Percentiles rank a stretch among this genome's conserved stretches.
phyloP scores from a whole-genome alignment of 2,797 vertebrate genomes.

The Anguilla obscura region DNA sequence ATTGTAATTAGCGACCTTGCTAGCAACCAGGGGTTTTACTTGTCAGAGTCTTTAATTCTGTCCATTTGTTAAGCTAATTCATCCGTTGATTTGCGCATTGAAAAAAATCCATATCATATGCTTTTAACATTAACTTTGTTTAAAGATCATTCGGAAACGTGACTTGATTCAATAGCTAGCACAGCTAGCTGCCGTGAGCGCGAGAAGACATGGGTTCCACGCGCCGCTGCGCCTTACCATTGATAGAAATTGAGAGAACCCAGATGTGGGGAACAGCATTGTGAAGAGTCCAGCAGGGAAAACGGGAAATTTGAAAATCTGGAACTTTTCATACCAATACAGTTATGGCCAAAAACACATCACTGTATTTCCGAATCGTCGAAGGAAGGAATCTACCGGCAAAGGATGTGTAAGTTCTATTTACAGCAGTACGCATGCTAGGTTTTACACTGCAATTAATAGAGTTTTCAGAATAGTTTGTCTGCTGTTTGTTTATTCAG shows the following conservation, averaged over 20 bases:
- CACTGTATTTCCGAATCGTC: conserved; percentile 86
- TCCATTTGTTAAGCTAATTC: neutral
- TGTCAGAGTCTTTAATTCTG: neutral
- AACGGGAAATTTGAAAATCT: conserved; percentile 48
- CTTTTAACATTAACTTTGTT: neutral
- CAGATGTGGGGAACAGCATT: conserved; percentile 4
- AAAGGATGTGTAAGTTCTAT: conserved; percentile 86
- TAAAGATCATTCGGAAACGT: neutral
- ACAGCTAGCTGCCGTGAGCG: neutral
- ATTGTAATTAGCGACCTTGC: conserved; percentile 10
- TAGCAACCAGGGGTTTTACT: neutral
- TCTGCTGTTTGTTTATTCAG: neutral
- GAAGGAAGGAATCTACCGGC: conserved; percentile 86
- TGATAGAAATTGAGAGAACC: conserved; percentile 21
- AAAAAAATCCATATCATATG: neutral
- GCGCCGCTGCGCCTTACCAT: neutral
- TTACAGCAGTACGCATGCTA: neutral
- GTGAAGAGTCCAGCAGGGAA: conserved; percentile 26
- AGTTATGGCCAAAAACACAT: conserved; percentile 84
- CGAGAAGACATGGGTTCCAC: conserved; percentile 1
- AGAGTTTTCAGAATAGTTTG: neutral
- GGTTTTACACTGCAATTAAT: neutral
- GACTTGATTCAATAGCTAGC: neutral
- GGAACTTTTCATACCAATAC: conserved; percentile 30
- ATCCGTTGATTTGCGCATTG: neutral